phyloP scores from a whole-genome alignment of 2,113 vertebrate species.

The Epinephelus cyanopodus region DNA sequence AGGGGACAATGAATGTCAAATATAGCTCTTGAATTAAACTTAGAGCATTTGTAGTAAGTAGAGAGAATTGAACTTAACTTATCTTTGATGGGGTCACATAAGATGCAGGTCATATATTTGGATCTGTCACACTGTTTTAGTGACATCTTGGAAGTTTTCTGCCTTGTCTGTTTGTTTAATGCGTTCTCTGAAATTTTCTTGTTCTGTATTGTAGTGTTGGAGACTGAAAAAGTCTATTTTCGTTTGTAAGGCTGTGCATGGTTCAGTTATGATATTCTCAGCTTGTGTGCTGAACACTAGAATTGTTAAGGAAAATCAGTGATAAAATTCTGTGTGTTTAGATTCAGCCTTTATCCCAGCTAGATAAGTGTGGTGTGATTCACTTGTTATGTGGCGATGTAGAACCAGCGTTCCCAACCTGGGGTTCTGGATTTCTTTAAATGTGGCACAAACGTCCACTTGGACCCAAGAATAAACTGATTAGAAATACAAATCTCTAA shows the following conservation, averaged over 20 bases:
- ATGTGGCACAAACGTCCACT: too few species aligned
- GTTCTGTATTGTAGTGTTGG: background rate
- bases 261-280: too few species aligned
- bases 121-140: background rate
- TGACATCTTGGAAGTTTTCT: background rate
- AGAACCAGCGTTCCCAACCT: too few species aligned
- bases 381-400: background rate
- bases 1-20: background rate
- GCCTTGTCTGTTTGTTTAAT: background rate
- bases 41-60: background rate
- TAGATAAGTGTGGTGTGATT: background rate
- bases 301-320: too few species aligned
- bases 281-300: too few species aligned
- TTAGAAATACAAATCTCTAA: too few species aligned
- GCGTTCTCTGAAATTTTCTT: background rate
- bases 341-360: too few species aligned
- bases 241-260: background rate
- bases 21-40: background rate
- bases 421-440: too few species aligned
- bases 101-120: slow-evolving; percentile 16
- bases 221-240: background rate
- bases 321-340: too few species aligned
- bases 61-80: background rate
- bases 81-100: background rate
- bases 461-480: too few species aligned